Base-by-base conservation (phyloP, 2,797 vertebrate genomes). In the Sylvilagus floridanus region DNA sequence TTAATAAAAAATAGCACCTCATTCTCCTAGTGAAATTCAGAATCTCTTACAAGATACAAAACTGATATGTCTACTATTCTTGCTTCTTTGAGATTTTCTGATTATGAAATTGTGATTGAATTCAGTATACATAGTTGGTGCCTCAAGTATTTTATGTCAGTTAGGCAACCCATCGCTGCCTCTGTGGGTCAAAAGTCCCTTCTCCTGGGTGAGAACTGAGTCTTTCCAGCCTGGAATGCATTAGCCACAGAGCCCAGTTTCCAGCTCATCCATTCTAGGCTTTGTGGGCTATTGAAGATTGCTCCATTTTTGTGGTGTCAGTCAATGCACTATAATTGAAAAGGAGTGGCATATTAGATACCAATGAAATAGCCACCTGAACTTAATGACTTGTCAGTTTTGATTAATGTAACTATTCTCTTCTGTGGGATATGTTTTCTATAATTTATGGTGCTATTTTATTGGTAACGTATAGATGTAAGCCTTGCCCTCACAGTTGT, bases 51-150 rank as follows among this genome's bases (percentile, higher is more conserved):
- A 85, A 86, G 35, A 60, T 54, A 24, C 7, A 68, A 66, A 62
- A 24, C 52, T 86, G 21, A 82, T 60, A 22, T 84, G 52, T 83
- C 83, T 84, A 5, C 63, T 82, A 16, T 2, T 50, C 42, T 91
- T 89, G 26, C 32, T 82, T 71, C 7, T 90, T 92, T 71, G 26
- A 66, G 42, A 65, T 35, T 88, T 87, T 82, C 72, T 78, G 37
- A 35, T 65, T 90, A 73, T 19, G 85, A 71, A 94, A 32, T 50
- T 54, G 6, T 81, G 76, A 9, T 12, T 84, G 22, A 81, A 81
- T 82, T 95, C 32, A 82, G 47, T 5, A 91, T 47, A 47, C 42
- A 47, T 47, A 9, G 54, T 16, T 57, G 19, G 16, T 2, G 7
- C 21, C 60, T 42, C 13, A 21, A 16, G 8, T 66, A 72, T 8